Percentiles rank a stretch among this genome's conserved stretches.
These are phyloP conservation scores for Myotis lucifugus DNA, from an alignment of 2,113 vertebrate species.

Conservation along the genomic window DNA sequence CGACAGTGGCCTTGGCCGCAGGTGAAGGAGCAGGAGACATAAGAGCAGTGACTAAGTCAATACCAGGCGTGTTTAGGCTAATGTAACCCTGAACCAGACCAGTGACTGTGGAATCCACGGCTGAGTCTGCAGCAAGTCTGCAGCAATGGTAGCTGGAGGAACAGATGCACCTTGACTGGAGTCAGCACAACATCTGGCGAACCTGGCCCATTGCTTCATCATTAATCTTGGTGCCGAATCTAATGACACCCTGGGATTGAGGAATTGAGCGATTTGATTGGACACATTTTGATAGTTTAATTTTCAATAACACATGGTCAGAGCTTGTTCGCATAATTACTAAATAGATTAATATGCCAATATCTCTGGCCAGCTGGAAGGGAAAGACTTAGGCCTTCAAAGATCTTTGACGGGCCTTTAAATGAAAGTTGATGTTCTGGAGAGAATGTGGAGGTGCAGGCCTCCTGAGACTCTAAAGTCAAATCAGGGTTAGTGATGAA, in stretches of 20 bases:
- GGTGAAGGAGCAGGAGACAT: not conserved
- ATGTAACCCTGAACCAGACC: not conserved
- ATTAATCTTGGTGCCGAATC: conserved; percentile 74
- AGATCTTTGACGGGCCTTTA: conserved; percentile 66
- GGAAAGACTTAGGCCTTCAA: conserved; percentile 65
- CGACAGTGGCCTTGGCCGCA: not conserved
- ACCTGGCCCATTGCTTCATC: conserved; percentile 43
- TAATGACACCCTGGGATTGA: conserved; percentile 54
- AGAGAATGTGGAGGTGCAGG: conserved; percentile 30
- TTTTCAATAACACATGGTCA: conserved; percentile 79
- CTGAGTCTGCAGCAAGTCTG: not conserved
- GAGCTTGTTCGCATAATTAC: conserved; percentile 77
- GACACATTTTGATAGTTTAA: conserved; percentile 82
- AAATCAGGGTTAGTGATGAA: not conserved
- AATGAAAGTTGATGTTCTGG: conserved; percentile 71
- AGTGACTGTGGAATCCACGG: not conserved
- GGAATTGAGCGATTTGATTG: conserved; percentile 69
- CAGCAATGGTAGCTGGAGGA: not conserved
- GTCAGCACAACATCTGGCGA: conserved; percentile 58
- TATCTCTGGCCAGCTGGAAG: conserved; percentile 75
- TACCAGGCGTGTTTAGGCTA: not conserved
- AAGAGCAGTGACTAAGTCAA: not conserved
- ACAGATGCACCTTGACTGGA: conserved; percentile 52
- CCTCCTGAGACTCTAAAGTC: conserved; percentile 14
- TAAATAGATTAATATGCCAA: conserved; percentile 81